A percentile compares a stretch with the other conserved stretches of the same genome.
phyloP scores from a whole-genome alignment of 2,888 invertebrate genomes.

The Silvanus unidentatus region DNA sequence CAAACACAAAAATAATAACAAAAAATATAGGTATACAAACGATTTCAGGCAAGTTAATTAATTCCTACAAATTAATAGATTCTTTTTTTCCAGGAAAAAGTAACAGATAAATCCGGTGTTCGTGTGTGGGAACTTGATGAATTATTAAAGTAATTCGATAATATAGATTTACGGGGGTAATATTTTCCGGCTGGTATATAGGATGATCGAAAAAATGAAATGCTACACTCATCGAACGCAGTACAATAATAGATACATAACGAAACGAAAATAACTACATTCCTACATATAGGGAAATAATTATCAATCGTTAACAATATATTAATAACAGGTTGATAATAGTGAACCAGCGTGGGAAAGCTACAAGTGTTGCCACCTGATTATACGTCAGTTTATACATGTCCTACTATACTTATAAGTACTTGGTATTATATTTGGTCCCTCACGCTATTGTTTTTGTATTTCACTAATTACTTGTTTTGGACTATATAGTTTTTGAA shows the following conservation, averaged over 20 bases:
- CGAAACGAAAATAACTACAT: slow-evolving; percentile 28
- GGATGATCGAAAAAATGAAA: too few species aligned
- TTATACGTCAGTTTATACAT: slow-evolving; percentile 46
- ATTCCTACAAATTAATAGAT: too few species aligned
- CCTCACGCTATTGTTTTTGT: slow-evolving; percentile 33
- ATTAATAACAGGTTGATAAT: slow-evolving; percentile 45
- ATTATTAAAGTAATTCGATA: too few species aligned
- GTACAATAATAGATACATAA: slow-evolving; percentile 15
- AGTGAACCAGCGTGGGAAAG: slow-evolving; percentile 44
- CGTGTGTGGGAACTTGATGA: too few species aligned
- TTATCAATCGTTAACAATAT: slow-evolving; percentile 45
- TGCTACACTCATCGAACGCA: not conserved
- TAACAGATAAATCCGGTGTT: too few species aligned
- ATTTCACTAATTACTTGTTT: slow-evolving; percentile 6
- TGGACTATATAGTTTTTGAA: not conserved
- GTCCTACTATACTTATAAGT: slow-evolving; percentile 32
- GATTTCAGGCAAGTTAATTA: too few species aligned
- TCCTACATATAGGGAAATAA: slow-evolving; percentile 29
- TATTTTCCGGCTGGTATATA: too few species aligned
- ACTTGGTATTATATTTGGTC: slow-evolving; percentile 33
- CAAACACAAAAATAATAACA: too few species aligned
- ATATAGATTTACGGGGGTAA: too few species aligned
- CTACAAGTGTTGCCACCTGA: slow-evolving; percentile 47
- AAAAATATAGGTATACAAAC: too few species aligned
- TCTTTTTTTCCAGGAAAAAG: too few species aligned